Evolutionary conservation across 2,797 vertebrate genomes (phyloP).

Genomic region (Darevskia nairensis): DNA sequence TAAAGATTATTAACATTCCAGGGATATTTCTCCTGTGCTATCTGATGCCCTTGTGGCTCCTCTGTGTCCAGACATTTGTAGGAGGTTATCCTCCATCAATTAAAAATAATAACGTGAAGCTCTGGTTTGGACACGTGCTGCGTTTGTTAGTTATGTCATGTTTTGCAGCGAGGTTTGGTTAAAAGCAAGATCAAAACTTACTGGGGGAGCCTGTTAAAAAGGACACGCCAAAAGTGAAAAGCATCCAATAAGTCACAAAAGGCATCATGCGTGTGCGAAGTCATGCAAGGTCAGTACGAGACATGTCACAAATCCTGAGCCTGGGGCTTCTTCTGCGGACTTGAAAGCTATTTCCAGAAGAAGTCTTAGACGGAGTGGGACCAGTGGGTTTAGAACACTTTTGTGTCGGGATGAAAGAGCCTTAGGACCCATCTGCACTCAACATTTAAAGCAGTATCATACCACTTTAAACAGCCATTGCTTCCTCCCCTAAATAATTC

Average conservation of each 20-base stretch:
- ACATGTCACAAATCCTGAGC: not conserved
- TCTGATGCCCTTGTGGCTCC: fast-evolving
- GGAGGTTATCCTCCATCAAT: not conserved
- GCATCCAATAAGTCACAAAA: conserved; percentile 14
- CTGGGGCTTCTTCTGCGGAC: not conserved
- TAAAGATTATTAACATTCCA: not conserved
- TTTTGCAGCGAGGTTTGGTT: conserved; percentile 28
- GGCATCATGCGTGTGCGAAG: conserved; percentile 44
- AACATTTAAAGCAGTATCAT: too few relatives aligned
- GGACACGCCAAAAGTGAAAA: not conserved
- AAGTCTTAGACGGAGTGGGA: fast-evolving
- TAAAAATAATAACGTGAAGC: not conserved
- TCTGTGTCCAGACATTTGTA: not conserved
- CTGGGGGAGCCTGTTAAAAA: not conserved
- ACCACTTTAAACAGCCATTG: too few relatives aligned
- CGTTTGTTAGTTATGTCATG: not conserved
- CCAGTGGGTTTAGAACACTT: not conserved
- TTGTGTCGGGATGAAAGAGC: not conserved
- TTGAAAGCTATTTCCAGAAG: fast-evolving
- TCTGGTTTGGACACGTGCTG: not conserved
- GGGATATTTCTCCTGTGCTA: not conserved
- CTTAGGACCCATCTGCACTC: too few relatives aligned
- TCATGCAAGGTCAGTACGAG: conserved; percentile 60
- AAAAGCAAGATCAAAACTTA: not conserved
- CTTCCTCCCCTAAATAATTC: too few relatives aligned